Conservation (phyloP, 2,888 invertebrate genomes). For the Leptopilina myrica region DNA sequence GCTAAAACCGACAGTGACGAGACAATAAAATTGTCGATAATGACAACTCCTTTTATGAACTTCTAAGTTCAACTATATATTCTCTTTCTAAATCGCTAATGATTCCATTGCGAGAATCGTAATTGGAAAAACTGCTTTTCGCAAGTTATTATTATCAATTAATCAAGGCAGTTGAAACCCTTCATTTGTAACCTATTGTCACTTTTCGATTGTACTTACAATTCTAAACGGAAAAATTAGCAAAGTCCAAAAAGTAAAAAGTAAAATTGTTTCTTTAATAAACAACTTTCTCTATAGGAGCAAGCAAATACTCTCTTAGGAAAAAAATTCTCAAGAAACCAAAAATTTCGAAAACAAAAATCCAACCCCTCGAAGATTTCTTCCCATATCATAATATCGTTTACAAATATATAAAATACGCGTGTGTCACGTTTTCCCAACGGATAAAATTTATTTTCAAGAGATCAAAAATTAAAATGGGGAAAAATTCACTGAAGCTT, state of each 20-base stretch:
- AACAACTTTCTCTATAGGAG: no score
- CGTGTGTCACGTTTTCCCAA: neutral
- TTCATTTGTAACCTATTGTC: neutral
- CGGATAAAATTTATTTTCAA: neutral
- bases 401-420: neutral
- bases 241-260: no score
- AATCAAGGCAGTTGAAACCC: conserved; percentile 9
- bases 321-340: no score
- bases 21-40: conserved; percentile 30
- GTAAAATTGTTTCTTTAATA: no score
- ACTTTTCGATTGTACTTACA: no score
- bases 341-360: no score
- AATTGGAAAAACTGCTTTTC: neutral
- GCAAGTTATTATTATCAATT: neutral
- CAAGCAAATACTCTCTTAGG: no score
- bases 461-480: neutral
- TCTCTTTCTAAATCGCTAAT: conserved; percentile 2
- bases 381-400: neutral
- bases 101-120: neutral
- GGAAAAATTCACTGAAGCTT: conserved; percentile 3
- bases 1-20: conserved; percentile 13
- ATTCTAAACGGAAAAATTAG: no score
- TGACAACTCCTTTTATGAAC: conserved; percentile 14
- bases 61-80: neutral
- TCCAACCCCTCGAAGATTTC: no score